phyloP scores from a whole-genome alignment of 2,888 invertebrate species.

The Chalcosyrphus nemorum region DNA sequence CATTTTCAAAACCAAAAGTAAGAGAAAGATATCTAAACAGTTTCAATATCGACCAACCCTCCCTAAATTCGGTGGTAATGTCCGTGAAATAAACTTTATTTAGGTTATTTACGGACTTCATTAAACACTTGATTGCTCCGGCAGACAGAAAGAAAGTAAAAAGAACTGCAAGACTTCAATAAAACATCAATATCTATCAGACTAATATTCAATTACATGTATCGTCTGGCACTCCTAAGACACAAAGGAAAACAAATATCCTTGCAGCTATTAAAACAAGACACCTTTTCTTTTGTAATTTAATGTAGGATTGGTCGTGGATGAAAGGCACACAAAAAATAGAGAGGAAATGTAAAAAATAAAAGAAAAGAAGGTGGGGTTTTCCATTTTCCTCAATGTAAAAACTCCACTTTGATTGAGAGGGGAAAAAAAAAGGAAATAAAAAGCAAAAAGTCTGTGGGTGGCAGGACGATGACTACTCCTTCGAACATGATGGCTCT shows the following conservation, averaged over 20 bases:
- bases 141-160: background rate
- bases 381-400: background rate
- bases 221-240: slow-evolving; percentile 30
- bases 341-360: background rate
- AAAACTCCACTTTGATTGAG: slow-evolving; percentile 1
- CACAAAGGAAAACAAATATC: slow-evolving; percentile 42
- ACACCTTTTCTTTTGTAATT: slow-evolving; percentile 28
- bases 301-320: slow-evolving; percentile 27
- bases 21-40: too few species aligned
- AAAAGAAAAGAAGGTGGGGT: slow-evolving; percentile 3
- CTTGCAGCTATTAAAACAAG: slow-evolving; percentile 52
- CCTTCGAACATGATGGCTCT: slow-evolving; percentile 18
- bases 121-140: background rate
- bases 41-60: too few species aligned
- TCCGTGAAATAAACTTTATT: too few species aligned
- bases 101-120: background rate
- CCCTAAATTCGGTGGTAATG: too few species aligned
- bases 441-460: slow-evolving; percentile 41
- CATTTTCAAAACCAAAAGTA: too few species aligned
- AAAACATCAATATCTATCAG: slow-evolving; percentile 3
- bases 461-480: slow-evolving; percentile 49
- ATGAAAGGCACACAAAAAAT: slow-evolving; percentile 23
- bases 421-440: background rate
- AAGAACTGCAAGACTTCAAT: background rate
- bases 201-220: slow-evolving; percentile 31